Evolutionary conservation across 2,797 vertebrate genomes (phyloP).

Genomic region (Kryptopterus vitreolus): DNA sequence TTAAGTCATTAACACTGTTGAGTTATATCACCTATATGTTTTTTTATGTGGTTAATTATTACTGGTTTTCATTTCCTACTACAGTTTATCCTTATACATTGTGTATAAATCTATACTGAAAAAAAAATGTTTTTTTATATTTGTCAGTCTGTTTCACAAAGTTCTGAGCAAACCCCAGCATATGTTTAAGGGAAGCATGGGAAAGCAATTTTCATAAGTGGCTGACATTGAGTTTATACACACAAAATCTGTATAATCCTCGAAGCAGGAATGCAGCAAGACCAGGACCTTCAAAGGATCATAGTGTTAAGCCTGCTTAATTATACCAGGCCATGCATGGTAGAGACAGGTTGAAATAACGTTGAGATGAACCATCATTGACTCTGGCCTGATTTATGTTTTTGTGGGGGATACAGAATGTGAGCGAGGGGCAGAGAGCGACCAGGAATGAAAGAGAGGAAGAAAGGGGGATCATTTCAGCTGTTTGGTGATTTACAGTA

Average conservation of each 20-base stretch:
- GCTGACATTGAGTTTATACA: conserved; percentile 62
- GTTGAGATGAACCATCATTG: conserved; percentile 23
- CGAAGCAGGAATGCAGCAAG: conserved; percentile 70
- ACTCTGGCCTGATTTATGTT: conserved; percentile 5
- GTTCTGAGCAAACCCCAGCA: neutral
- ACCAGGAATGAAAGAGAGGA: conserved; percentile 21
- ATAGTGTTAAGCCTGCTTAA: conserved; percentile 67
- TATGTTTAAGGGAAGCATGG: neutral
- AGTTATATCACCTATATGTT: neutral
- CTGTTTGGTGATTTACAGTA: conserved; percentile 14
- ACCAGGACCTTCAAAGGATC: conserved; percentile 63
- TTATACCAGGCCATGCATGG: conserved; percentile 68
- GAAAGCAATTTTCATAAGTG: conserved; percentile 51
- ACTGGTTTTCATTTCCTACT: conserved; percentile 1
- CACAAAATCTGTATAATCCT: conserved; percentile 63
- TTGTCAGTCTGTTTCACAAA: conserved; percentile 9
- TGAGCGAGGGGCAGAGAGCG: neutral
- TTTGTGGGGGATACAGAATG: conserved; percentile 17
- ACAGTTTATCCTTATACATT: neutral
- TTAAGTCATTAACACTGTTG: neutral
- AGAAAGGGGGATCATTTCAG: conserved; percentile 22
- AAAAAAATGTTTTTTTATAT: neutral
- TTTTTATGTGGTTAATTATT: neutral
- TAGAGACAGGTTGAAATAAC: conserved; percentile 55
- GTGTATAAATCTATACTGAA: neutral